phyloP scores from a whole-genome alignment of 1,140 invertebrate species.

The Dendroctonus valens region DNA sequence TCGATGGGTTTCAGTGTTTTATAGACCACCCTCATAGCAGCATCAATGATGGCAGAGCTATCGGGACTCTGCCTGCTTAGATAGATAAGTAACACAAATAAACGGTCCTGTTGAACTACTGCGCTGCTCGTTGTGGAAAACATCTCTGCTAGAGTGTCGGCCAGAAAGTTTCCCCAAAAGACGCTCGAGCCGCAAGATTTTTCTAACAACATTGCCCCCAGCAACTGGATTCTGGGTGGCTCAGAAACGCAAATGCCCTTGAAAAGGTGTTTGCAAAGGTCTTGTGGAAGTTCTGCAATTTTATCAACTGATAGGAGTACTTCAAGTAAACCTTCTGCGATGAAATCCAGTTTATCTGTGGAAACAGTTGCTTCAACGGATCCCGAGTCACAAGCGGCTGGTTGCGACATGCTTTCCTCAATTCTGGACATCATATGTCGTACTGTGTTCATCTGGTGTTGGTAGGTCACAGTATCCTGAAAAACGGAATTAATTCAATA shows the following conservation, averaged over 20 bases:
- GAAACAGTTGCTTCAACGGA: slow-evolving; percentile 54
- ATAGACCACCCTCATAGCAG: slow-evolving; percentile 60
- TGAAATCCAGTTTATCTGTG: slow-evolving; percentile 75
- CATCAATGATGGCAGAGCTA: slow-evolving; percentile 62
- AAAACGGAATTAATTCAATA: slow-evolving; percentile 19
- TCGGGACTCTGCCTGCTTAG: slow-evolving; percentile 77
- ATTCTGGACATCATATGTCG: slow-evolving; percentile 70
- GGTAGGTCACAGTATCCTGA: slow-evolving; percentile 74
- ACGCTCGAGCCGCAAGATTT: slow-evolving; percentile 73
- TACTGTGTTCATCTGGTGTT: slow-evolving; percentile 77
- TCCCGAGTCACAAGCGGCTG: slow-evolving; percentile 11
- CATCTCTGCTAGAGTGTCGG: slow-evolving; percentile 73
- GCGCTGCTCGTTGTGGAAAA: slow-evolving; percentile 76
- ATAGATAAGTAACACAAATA: slow-evolving; percentile 83
- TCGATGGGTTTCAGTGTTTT: slow-evolving; percentile 57
- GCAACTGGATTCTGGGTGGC: slow-evolving; percentile 62
- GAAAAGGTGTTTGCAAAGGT: slow-evolving; percentile 68
- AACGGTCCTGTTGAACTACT: slow-evolving; percentile 83
- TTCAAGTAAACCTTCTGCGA: slow-evolving; percentile 78
- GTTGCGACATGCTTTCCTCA: slow-evolving; percentile 47
- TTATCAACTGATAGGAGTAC: slow-evolving; percentile 71
- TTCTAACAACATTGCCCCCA: slow-evolving; percentile 73
- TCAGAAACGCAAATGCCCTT: slow-evolving; percentile 63
- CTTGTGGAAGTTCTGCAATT: slow-evolving; percentile 60
- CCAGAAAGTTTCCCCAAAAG: slow-evolving; percentile 89